phyloP scores from a whole-genome alignment of 1,140 invertebrate species.

The Aporrectodea caliginosa region DNA sequence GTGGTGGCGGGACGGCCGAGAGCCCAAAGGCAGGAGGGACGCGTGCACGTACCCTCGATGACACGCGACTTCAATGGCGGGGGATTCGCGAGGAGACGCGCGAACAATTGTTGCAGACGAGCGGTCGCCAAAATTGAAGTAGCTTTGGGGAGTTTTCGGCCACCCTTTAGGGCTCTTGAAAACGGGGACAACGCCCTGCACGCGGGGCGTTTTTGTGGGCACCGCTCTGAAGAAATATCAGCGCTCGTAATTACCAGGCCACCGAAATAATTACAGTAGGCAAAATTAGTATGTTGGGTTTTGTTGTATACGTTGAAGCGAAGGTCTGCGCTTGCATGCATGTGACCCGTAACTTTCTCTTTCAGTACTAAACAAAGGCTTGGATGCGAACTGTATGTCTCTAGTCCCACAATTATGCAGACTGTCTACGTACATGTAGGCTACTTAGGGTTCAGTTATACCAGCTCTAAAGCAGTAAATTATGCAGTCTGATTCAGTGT shows the following conservation, averaged over 20 bases:
- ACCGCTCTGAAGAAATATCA: background rate
- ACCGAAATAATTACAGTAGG: background rate
- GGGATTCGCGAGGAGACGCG: no score
- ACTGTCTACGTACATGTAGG: no score
- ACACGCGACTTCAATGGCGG: background rate
- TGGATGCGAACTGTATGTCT: no score
- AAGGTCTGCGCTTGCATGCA: no score
- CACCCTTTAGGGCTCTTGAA: background rate
- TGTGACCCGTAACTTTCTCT: no score
- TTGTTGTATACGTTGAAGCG: background rate
- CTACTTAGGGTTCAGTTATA: no score
- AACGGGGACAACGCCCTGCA: background rate
- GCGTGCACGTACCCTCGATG: background rate
- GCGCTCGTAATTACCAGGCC: background rate
- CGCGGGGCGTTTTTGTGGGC: no score
- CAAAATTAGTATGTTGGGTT: background rate
- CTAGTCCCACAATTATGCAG: no score
- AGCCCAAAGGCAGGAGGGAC: background rate
- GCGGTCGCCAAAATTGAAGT: background rate
- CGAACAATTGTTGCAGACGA: background rate
- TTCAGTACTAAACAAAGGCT: no score
- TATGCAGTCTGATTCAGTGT: no score
- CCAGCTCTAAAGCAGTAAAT: no score
- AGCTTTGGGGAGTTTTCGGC: background rate
- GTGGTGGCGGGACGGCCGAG: background rate